Conservation (phyloP, 2,888 invertebrate genomes). For the Idaea aversata region DNA sequence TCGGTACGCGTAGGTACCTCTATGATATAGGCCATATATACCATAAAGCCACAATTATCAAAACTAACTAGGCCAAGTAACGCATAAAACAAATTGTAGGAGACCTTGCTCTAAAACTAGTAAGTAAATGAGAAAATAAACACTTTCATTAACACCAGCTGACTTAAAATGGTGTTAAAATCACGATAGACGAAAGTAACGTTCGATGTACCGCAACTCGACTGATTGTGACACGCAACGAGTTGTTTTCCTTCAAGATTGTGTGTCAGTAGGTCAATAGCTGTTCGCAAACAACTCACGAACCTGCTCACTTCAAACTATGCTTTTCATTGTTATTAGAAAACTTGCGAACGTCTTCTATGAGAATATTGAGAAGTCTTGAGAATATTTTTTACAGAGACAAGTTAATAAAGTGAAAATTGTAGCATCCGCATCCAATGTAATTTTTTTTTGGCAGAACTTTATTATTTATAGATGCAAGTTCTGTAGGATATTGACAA, state of each 20-base stretch:
- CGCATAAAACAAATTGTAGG: not conserved
- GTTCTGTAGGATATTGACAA: too few species aligned
- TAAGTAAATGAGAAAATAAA: constrained; percentile 1
- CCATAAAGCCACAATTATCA: not conserved
- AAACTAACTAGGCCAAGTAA: not conserved
- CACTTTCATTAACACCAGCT: not conserved
- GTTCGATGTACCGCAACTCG: constrained; percentile 34
- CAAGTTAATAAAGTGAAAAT: not conserved
- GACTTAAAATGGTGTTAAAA: not conserved
- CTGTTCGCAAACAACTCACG: constrained; percentile 64
- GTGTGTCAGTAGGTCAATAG: constrained; percentile 77
- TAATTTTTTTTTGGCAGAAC: not conserved
- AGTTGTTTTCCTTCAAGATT: constrained; percentile 72
- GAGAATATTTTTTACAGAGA: not conserved
- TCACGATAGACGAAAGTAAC: constrained; percentile 40
- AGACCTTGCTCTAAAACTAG: constrained; percentile 1
- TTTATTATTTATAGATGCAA: too few species aligned
- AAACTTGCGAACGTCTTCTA: not conserved
- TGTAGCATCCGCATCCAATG: not conserved
- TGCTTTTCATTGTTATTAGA: not conserved
- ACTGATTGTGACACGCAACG: constrained; percentile 56
- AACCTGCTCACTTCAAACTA: constrained; percentile 51
- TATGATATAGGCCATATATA: too few species aligned
- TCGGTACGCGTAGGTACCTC: too few species aligned
- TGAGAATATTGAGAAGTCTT: not conserved